These are phyloP conservation scores for Syngnathus floridae DNA, from an alignment of 2,113 vertebrate species.

Conservation along the genomic window DNA sequence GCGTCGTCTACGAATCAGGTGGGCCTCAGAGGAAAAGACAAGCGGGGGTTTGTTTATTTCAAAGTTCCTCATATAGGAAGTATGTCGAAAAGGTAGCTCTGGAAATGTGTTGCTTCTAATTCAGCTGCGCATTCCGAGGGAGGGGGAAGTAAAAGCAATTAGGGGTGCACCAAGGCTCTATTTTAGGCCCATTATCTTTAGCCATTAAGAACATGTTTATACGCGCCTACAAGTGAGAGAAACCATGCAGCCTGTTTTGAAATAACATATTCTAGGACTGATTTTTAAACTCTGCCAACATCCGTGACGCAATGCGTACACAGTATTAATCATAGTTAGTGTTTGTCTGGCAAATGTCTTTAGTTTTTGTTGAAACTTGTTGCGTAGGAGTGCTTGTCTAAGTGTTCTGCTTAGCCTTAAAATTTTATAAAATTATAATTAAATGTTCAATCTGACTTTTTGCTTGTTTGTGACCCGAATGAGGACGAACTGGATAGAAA, in stretches of 20 bases:
- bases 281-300: not conserved
- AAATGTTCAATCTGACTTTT: too few relatives aligned
- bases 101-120: not conserved
- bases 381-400: too few relatives aligned
- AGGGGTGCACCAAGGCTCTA: conserved; percentile 1
- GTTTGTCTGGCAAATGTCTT: not conserved
- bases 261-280: not conserved
- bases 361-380: not conserved
- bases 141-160: not conserved
- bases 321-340: not conserved
- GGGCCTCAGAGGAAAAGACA: conserved; percentile 24
- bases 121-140: not conserved
- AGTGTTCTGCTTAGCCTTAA: too few relatives aligned
- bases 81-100: not conserved
- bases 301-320: not conserved
- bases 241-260: conserved; percentile 1
- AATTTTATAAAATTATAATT: too few relatives aligned
- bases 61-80: not conserved
- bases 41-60: conserved; percentile 1
- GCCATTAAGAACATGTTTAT: not conserved
- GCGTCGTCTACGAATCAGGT: conserved; percentile 2
- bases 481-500: too few relatives aligned
- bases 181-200: not conserved
- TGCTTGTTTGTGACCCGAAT: too few relatives aligned
- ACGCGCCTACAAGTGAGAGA: not conserved